phyloP scores from a whole-genome alignment of 2,113 vertebrate genomes.

The Poeciliopsis turrubarensis region DNA sequence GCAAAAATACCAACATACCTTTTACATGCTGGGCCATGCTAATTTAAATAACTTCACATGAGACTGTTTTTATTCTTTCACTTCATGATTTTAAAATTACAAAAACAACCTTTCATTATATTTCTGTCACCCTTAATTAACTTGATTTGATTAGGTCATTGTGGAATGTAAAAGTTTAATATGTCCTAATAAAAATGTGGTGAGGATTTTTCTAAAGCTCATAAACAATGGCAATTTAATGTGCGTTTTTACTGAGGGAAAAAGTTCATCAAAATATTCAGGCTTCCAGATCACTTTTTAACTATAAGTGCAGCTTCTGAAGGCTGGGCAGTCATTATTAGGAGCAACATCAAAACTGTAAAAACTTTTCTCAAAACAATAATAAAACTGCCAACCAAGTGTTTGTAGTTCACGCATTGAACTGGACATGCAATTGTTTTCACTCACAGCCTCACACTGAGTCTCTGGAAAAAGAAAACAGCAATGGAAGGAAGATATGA shows the following conservation, averaged over 20 bases:
- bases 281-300: neutral
- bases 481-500: too few species aligned
- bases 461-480: too few species aligned
- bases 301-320: neutral
- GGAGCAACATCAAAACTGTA: neutral
- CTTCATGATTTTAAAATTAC: constrained; percentile 31
- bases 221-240: too few species aligned
- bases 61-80: constrained; percentile 1
- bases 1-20: constrained; percentile 1
- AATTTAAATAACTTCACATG: neutral
- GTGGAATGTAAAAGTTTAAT: neutral
- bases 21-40: neutral
- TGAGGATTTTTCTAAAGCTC: neutral
- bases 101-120: constrained; percentile 34
- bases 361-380: too few species aligned
- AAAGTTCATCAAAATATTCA: neutral
- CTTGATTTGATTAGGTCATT: neutral
- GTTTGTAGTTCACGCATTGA: too few species aligned
- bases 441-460: too few species aligned
- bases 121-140: neutral
- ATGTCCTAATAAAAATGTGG: too few species aligned
- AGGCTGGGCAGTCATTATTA: neutral
- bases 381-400: too few species aligned
- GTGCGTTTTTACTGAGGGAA: too few species aligned
- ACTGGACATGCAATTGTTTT: too few species aligned